phyloP scores from a whole-genome alignment of 2,797 vertebrate genomes.

The Poeciliopsis presidionis region DNA sequence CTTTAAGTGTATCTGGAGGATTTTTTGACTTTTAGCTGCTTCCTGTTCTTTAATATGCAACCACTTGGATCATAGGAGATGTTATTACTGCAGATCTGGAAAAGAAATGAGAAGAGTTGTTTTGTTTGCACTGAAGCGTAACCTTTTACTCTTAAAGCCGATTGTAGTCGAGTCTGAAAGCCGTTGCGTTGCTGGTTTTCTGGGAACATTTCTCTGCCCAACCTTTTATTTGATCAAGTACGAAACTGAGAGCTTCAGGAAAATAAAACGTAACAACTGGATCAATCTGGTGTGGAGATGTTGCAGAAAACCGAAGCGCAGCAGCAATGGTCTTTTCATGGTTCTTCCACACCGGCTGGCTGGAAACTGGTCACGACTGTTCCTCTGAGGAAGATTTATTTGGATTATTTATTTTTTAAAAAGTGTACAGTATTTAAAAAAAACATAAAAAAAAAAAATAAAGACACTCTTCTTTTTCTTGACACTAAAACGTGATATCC shows the following conservation, averaged over 20 bases:
- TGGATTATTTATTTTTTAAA: conserved; percentile 94
- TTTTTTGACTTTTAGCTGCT: conserved; percentile 89
- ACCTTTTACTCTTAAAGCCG: conserved; percentile 85
- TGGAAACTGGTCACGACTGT: conserved; percentile 92
- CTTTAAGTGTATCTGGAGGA: conserved; percentile 83
- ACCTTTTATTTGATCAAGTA: conserved; percentile 16
- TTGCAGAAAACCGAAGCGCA: conserved; percentile 59
- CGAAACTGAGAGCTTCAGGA: conserved; percentile 6
- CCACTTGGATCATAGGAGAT: conserved; percentile 94
- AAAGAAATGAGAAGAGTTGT: conserved; percentile 72
- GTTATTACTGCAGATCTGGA: conserved; percentile 91
- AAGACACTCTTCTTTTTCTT: conserved; percentile 90
- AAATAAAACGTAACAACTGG: neutral
- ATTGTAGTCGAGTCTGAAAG: conserved; percentile 89
- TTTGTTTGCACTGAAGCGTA: conserved; percentile 96
- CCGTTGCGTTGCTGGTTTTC: conserved; percentile 88
- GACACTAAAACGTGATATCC: conserved; percentile 93
- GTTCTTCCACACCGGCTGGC: conserved; percentile 88
- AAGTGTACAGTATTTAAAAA: conserved; percentile 99
- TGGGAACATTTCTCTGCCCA: conserved; percentile 64
- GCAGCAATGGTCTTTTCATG: conserved; percentile 77
- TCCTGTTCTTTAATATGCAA: conserved; percentile 99
- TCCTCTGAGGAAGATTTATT: conserved; percentile 92
- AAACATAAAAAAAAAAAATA: conserved; percentile 77
- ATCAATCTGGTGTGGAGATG: conserved; percentile 60